Percentiles rank a stretch among this genome's conserved stretches.
These are phyloP conservation scores for Oscheius sp. DNA, from an alignment of 2,888 invertebrate species.

Conservation along the genomic window DNA sequence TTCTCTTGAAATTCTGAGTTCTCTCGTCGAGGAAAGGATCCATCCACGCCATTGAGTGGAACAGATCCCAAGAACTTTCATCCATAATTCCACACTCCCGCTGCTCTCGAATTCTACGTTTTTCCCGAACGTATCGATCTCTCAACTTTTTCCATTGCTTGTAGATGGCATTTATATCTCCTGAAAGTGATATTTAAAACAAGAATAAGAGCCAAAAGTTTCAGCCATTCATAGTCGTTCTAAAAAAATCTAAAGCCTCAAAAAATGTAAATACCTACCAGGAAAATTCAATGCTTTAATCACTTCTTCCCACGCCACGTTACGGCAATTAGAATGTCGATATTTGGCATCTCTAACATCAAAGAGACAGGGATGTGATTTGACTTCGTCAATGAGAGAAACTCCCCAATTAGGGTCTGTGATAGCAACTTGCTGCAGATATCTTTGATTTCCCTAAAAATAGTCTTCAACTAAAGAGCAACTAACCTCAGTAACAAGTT, in stretches of 20 bases:
- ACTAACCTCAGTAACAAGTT: constrained; percentile 40
- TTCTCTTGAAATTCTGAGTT: constrained; percentile 46
- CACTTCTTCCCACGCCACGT: constrained; percentile 56
- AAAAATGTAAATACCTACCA: no score
- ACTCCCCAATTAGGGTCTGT: constrained; percentile 54
- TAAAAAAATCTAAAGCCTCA: no score
- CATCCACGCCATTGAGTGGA: constrained; percentile 60
- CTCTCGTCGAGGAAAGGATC: constrained; percentile 62
- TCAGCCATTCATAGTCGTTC: background rate
- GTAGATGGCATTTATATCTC: constrained; percentile 58
- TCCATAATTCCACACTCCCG: constrained; percentile 32
- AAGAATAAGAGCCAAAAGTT: background rate
- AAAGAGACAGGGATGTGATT: constrained; percentile 55
- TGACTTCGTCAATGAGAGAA: constrained; percentile 49
- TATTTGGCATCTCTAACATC: constrained; percentile 61
- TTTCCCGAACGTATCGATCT: constrained; percentile 66
- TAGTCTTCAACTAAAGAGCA: background rate
- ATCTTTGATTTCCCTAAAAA: no score
- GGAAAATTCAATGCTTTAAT: constrained; percentile 56
- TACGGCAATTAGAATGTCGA: constrained; percentile 55
- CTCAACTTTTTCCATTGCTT: constrained; percentile 68
- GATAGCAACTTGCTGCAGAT: constrained; percentile 41
- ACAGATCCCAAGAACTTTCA: constrained; percentile 58
- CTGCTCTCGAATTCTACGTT: constrained; percentile 46
- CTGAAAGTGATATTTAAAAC: constrained; percentile 32